Percentiles rank a stretch among this genome's conserved stretches.
Evolutionary conservation across 2,113 vertebrate genomes (phyloP).

Genomic region (Nyctibius bracteatus): DNA sequence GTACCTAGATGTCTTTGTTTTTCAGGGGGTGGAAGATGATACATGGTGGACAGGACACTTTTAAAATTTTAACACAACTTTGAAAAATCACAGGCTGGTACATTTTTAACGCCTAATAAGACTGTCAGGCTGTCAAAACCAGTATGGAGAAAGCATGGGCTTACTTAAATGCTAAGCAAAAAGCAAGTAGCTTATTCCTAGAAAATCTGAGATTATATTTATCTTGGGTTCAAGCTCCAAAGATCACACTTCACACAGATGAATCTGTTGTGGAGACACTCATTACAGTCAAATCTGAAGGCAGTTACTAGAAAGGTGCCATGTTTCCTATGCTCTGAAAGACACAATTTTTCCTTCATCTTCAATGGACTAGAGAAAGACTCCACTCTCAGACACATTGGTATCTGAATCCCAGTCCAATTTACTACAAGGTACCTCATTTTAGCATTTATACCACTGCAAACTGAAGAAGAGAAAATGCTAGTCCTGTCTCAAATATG

Average conservation of each 20-base stretch:
- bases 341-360: not conserved
- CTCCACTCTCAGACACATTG: not conserved
- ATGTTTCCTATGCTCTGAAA: not conserved
- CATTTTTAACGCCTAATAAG: not conserved
- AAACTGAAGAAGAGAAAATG: not conserved
- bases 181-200: too few relatives aligned
- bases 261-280: not conserved
- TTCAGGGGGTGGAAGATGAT: not conserved
- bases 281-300: not conserved
- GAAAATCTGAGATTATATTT: not conserved
- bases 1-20: not conserved
- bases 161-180: too few relatives aligned
- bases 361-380: not conserved
- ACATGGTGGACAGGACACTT: not conserved
- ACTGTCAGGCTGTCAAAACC: not conserved
- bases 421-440: not conserved
- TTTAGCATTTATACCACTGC: not conserved
- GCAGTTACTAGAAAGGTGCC: not conserved
- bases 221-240: not conserved
- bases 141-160: not conserved
- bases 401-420: not conserved
- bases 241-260: not conserved
- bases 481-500: accelerated
- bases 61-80: not conserved
- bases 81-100: not conserved